phyloP scores from a whole-genome alignment of 2,113 vertebrate genomes.

The Pyrgilauda ruficollis region DNA sequence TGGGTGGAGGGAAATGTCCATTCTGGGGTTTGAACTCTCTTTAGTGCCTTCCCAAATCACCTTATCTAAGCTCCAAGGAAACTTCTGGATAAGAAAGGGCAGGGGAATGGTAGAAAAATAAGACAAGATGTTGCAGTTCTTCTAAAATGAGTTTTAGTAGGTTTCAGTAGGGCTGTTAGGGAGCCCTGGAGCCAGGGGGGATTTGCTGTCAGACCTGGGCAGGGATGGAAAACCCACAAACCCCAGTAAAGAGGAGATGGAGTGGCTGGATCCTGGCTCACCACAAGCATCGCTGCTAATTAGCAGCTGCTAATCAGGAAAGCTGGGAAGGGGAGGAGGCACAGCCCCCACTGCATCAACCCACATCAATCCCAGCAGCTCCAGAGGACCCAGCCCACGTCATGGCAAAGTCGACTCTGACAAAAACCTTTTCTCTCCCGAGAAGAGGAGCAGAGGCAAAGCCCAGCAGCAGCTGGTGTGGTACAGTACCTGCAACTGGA shows the following conservation, averaged over 20 bases:
- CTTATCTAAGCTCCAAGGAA: neutral
- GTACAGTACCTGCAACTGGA: constrained; percentile 77
- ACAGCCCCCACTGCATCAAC: neutral
- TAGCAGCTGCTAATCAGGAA: neutral
- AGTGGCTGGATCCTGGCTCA: fast-evolving
- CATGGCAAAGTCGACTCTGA: fast-evolving
- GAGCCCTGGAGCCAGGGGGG: fast-evolving
- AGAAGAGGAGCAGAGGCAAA: neutral
- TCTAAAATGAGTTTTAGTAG: neutral
- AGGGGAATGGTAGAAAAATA: neutral
- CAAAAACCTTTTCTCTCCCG: neutral
- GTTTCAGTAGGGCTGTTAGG: neutral
- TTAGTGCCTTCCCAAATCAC: neutral
- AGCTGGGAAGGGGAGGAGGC: neutral
- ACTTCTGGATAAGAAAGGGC: neutral
- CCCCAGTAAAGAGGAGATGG: neutral
- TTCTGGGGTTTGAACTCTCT: neutral
- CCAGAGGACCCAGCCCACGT: neutral
- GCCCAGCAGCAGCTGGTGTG: neutral
- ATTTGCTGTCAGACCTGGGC: neutral
- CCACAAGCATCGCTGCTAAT: neutral
- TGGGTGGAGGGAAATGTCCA: neutral
- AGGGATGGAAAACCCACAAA: neutral
- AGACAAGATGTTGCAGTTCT: neutral
- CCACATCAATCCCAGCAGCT: neutral